Percentiles rank a stretch among this genome's conserved stretches.
phyloP scores from a whole-genome alignment of 2,113 vertebrate species.

The Callionymus lyra region DNA sequence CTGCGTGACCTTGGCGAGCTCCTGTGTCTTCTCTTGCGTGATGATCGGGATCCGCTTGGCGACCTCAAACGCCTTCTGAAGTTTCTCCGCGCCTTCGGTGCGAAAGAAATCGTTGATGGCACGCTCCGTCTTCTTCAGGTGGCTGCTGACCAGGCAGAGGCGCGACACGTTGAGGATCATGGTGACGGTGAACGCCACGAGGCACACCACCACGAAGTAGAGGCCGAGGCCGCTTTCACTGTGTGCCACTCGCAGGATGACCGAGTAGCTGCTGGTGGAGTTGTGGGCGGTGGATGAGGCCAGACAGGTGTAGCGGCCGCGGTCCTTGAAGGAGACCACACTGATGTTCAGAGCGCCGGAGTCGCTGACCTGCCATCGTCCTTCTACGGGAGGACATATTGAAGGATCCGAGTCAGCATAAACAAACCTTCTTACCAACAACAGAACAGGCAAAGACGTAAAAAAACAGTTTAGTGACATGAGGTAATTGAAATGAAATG shows the following conservation, averaged over 20 bases:
- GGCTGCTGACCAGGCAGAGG: conserved; percentile 90
- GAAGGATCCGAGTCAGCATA: background rate
- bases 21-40: conserved; percentile 83
- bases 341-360: conserved; percentile 79
- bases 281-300: no score
- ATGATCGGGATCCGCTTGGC: conserved; percentile 92
- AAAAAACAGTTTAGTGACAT: background rate
- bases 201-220: conserved; percentile 85
- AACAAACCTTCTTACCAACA: background rate
- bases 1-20: conserved; percentile 84
- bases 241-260: conserved; percentile 82
- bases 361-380: conserved; percentile 71
- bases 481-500: no score
- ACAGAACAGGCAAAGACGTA: background rate
- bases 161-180: conserved; percentile 84
- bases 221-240: conserved; percentile 80
- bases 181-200: conserved; percentile 82
- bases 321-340: conserved; percentile 35
- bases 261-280: conserved; percentile 60
- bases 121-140: conserved; percentile 85
- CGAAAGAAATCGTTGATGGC: conserved; percentile 95
- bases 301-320: background rate
- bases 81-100: conserved; percentile 86
- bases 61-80: conserved; percentile 92
- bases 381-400: conserved; percentile 52